phyloP scores from a whole-genome alignment of 2,888 invertebrate species.

The Spodoptera littoralis region DNA sequence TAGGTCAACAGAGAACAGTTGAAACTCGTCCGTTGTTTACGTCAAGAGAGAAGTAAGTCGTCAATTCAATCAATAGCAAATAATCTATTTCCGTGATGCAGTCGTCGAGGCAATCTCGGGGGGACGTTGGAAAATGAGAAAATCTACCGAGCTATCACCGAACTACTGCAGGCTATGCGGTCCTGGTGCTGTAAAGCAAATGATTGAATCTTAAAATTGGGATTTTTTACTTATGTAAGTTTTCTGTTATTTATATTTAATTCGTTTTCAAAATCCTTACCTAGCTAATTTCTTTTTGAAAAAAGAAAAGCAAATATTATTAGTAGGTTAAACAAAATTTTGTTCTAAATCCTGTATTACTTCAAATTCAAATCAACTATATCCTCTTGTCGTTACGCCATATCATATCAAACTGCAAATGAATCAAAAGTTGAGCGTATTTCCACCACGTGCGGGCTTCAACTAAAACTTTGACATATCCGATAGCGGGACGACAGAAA shows the following conservation, averaged over 20 bases:
- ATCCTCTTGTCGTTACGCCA: too few relatives aligned
- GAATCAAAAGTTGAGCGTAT: conserved; percentile 29
- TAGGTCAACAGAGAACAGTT: conserved; percentile 53
- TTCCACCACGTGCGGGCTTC: conserved; percentile 12
- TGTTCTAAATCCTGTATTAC: too few relatives aligned
- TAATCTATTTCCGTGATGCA: conserved; percentile 79
- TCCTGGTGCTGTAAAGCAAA: conserved; percentile 56
- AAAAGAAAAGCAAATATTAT: background rate
- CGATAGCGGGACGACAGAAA: conserved; percentile 12
- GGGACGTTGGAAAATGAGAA: conserved; percentile 73
- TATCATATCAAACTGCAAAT: conserved; percentile 11
- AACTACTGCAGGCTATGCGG: conserved; percentile 59
- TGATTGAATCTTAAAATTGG: conserved; percentile 34
- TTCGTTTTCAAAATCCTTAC: background rate
- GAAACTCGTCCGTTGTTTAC: conserved; percentile 66
- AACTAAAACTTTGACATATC: conserved; percentile 40
- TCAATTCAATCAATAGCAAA: conserved; percentile 80
- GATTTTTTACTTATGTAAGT: conserved; percentile 3
- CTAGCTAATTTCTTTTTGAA: background rate
- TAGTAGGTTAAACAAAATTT: background rate
- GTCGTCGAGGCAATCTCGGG: conserved; percentile 71
- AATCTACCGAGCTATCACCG: conserved; percentile 63
- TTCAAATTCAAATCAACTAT: too few relatives aligned
- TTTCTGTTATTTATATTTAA: too few relatives aligned
- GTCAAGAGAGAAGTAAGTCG: conserved; percentile 65